A percentile compares a stretch with the other conserved stretches of the same genome.
Conservation (phyloP, 2,888 invertebrate genomes). For the Troglohyphantes excavatus region DNA sequence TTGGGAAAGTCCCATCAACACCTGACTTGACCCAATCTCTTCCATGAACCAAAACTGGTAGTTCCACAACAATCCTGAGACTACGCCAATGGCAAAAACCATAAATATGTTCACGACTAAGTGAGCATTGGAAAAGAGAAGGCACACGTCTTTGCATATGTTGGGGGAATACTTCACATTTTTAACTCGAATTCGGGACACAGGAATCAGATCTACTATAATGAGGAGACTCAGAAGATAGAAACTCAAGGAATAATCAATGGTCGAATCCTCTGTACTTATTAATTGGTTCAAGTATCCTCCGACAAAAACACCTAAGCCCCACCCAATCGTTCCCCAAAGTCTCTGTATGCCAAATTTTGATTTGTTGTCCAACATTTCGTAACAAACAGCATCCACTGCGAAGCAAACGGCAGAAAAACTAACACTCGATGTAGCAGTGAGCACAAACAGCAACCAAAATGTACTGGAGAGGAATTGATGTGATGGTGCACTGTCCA, state of each 20-base stretch:
- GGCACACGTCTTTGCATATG: constrained; percentile 70
- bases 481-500: neutral
- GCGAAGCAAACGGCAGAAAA: constrained; percentile 94
- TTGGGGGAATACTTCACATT: constrained; percentile 61
- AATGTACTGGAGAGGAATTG: constrained; percentile 84
- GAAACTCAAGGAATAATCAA: constrained; percentile 71
- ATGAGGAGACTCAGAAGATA: constrained; percentile 49
- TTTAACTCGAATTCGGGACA: constrained; percentile 39
- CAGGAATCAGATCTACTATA: constrained; percentile 55
- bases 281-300: constrained; percentile 89
- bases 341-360: constrained; percentile 92
- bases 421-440: constrained; percentile 90
- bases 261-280: neutral
- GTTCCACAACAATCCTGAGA: constrained; percentile 79
- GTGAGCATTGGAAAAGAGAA: constrained; percentile 12
- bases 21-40: constrained; percentile 73
- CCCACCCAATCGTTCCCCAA: constrained; percentile 95
- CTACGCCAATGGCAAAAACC: constrained; percentile 58
- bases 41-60: constrained; percentile 79
- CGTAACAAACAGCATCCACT: constrained; percentile 94
- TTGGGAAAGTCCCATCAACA: constrained; percentile 77
- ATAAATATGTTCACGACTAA: constrained; percentile 21
- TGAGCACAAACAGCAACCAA: constrained; percentile 89
- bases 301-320: constrained; percentile 88
- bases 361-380: constrained; percentile 89